Conservation (phyloP, 1,140 invertebrate species). For the Drosophila littoralis region DNA sequence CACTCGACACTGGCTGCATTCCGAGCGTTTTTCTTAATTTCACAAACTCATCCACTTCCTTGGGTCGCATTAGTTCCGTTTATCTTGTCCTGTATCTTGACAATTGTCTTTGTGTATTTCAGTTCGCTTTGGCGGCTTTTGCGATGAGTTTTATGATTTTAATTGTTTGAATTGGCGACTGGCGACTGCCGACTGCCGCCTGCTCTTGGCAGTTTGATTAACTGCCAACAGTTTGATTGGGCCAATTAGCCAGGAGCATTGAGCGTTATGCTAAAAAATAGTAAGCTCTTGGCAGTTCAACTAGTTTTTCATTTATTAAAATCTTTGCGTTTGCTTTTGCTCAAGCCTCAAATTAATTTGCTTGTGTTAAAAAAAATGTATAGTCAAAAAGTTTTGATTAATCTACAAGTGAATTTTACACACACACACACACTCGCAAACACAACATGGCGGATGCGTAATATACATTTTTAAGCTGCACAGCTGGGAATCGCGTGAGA, state of each 20-base stretch:
- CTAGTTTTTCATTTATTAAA: conserved; percentile 8
- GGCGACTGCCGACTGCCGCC: conserved; percentile 31
- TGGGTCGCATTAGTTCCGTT: conserved; percentile 72
- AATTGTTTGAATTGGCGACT: conserved; percentile 60
- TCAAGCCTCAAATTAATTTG: neutral
- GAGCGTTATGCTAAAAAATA: conserved; percentile 22
- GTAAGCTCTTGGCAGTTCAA: conserved; percentile 24
- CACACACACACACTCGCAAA: neutral
- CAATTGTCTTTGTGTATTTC: conserved; percentile 42
- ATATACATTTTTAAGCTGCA: conserved; percentile 39
- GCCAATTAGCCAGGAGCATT: conserved; percentile 71
- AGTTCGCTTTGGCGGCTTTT: conserved; percentile 30
- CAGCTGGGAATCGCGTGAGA: conserved; percentile 48
- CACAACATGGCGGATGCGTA: conserved; percentile 39
- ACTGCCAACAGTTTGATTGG: conserved; percentile 59
- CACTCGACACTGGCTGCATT: conserved; percentile 55
- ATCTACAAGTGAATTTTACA: neutral
- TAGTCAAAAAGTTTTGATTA: neutral
- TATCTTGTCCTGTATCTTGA: conserved; percentile 55
- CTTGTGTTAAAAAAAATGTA: neutral
- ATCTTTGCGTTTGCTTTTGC: neutral
- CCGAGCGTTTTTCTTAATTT: conserved; percentile 71
- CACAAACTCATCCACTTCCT: conserved; percentile 41
- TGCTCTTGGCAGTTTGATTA: conserved; percentile 70
- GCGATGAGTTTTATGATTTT: conserved; percentile 65